Evolutionary conservation across 2,888 invertebrate species (phyloP), one percentile per base, ranked within the genome.

Genomic region (Phyllotreta cruciferae): DNA sequence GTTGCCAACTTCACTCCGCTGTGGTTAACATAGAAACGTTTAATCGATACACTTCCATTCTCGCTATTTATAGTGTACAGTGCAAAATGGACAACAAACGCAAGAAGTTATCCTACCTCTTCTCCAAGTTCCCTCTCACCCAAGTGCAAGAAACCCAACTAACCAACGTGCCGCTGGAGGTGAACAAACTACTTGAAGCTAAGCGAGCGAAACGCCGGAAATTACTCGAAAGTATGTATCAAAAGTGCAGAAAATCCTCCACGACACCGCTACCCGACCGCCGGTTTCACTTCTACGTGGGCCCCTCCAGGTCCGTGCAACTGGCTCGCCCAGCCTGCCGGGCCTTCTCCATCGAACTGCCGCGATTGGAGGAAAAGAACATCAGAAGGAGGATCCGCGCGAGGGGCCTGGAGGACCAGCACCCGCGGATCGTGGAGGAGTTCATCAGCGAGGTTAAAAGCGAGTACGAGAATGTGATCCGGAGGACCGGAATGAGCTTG

Each of bases 371-470:
- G 80, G 88, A 89, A 79, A 78, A 82, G 13, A 85, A 84, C 74
- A 90, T 91, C 60, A 78, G 83, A 47, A 82, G 82, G 50, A 84
- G 85, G 56, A 83, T 88, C 0, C 85, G 87, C 0, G 86, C 87
- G 0, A 74, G 78, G 0, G 82, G 82, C 53, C 77, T 88, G 6
- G 84, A 85, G 60, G 79, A 79, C 35, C 82, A 83, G 38, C 88
- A 85, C 74, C 84, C 85, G 0, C 76, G 79, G 24, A 71, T 87
- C 0, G 81, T 85, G 45, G 81, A 84, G 34, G 81, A 80, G 8
- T 78, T 87, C n/a, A 82, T 88, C 61, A 63, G 66, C 24, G 87
- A 88, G 71, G 82, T 83, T 45, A 84, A 87, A 72, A 72, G 71
- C 0, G 86, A 86, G 68, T 89, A 85, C 82, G 83, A 86, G 70